phyloP scores from a whole-genome alignment of 2,797 vertebrate genomes.

The Perodicticus potto region DNA sequence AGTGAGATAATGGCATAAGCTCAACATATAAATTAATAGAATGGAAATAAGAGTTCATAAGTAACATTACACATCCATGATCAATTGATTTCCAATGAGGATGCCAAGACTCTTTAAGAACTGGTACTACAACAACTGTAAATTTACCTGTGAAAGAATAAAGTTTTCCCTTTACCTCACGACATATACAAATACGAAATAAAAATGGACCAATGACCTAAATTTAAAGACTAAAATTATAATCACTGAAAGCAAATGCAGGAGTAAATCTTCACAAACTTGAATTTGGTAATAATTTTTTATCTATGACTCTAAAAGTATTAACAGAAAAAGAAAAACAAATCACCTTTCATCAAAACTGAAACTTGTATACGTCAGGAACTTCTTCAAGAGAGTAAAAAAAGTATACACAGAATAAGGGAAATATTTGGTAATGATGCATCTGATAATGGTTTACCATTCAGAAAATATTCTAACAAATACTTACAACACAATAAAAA shows the following conservation, averaged over 20 bases:
- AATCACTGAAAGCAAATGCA: not conserved
- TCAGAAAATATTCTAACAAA: not conserved
- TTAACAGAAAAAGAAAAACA: not conserved
- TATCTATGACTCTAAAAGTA: not conserved
- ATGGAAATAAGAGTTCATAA: not conserved
- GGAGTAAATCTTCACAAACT: not conserved
- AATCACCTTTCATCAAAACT: not conserved
- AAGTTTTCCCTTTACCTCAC: not conserved
- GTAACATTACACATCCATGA: not conserved
- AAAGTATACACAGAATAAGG: not conserved
- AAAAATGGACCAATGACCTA: not conserved
- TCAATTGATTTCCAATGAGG: not conserved
- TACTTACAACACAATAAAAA: not conserved
- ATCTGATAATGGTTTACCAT: not conserved
- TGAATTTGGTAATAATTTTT: not conserved
- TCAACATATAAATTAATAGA: not conserved
- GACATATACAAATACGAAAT: not conserved
- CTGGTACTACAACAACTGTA: not conserved
- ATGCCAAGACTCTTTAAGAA: not conserved
- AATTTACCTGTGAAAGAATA: not conserved
- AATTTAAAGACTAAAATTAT: not conserved
- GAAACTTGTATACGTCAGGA: not conserved
- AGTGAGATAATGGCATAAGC: not conserved
- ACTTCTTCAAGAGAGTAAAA: not conserved
- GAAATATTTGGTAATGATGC: not conserved